phyloP scores from a whole-genome alignment of 1,140 invertebrate genomes.

The Caerostris darwini region DNA sequence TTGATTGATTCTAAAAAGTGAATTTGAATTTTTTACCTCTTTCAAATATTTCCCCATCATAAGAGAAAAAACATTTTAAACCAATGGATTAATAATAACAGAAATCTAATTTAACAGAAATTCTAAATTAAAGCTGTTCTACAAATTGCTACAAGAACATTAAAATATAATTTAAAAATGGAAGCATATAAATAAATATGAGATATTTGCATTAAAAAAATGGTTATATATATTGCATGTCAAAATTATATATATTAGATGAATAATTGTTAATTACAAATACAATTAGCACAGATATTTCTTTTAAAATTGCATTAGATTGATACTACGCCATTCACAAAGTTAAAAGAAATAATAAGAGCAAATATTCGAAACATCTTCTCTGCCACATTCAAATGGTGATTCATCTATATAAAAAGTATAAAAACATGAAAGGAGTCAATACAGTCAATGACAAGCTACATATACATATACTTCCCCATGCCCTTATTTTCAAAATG shows the following conservation, averaged over 20 bases:
- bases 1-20: no score
- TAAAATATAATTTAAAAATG: no score
- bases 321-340: background rate
- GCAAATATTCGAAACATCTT: background rate
- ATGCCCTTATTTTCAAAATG: background rate
- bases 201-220: no score
- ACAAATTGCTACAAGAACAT: no score
- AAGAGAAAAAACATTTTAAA: no score
- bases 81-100: no score
- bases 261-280: conserved; percentile 14
- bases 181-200: no score
- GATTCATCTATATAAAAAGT: background rate
- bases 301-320: conserved; percentile 24
- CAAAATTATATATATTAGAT: background rate
- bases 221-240: background rate
- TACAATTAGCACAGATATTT: background rate
- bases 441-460: background rate
- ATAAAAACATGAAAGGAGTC: conserved; percentile 15
- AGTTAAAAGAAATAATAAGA: background rate
- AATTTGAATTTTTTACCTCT: no score
- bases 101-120: no score
- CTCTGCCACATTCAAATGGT: background rate
- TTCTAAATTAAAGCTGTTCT: no score
- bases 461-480: conserved; percentile 25
- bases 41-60: no score